Base-by-base conservation (phyloP, 2,888 invertebrate species). In the Acheta domesticus region DNA sequence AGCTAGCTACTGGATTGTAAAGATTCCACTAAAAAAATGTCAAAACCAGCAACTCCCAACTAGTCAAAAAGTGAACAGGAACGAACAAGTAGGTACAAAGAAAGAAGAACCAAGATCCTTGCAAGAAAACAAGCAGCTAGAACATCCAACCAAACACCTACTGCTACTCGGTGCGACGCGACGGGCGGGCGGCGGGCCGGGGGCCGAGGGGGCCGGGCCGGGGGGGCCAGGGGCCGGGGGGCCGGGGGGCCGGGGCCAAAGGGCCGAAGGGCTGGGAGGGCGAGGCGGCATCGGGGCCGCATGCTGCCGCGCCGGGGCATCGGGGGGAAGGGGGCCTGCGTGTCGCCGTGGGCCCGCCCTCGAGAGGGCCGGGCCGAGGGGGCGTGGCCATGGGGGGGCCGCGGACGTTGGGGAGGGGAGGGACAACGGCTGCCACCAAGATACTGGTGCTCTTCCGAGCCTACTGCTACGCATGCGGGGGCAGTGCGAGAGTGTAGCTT, bases 1-100 rank as follows among this genome's bases (percentile, higher is more conserved):
- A 62, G 62, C 62, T 62, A 62, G 62, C 62, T 62, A 62, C 62
- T 62, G 62, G 62, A 62, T 36, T 62, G 62, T 62, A 62, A 62
- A 62, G 62, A 62, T 14, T 62, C 62, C 62, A 62, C 62, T 62
- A 62, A 62, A 62, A 62, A 62, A 62, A 62, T 62, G 62, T 62
- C 62, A 62, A 62, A 62, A 62, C 62, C 62, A 62, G 62, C 62
- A 62, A 62, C 62, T 62, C 62, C 62, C 62, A 62, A 62, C 62
- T 62, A 62, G 62, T 62, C 62, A 62, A 62, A 62, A 62, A 62
- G 62, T 62, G 62, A 62, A 62, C 62, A 62, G 62, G 62, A 62
- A 62, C 62, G 62, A 62, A 62, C 62, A 62, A 62, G 62, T 62
- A 62, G 62, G 62, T 62, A 62, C 62, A 62, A 62, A 62, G 62